Evolutionary conservation across 2,888 invertebrate genomes (phyloP).

Genomic region (Lamellibrachia columna): DNA sequence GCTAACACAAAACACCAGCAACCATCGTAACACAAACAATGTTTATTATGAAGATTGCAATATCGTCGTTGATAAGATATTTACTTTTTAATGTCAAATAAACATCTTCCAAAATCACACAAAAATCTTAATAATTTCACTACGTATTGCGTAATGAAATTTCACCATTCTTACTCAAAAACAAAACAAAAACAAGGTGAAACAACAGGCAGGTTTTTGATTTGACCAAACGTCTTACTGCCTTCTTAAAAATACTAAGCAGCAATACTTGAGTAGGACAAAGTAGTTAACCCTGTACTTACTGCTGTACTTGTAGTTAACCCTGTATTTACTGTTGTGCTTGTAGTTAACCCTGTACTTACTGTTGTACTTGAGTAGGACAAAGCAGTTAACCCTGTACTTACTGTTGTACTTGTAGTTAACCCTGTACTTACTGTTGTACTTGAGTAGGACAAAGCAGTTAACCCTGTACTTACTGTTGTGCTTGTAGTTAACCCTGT

Average conservation of each 20-base stretch:
- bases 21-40: neutral
- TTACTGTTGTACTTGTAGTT: constrained; percentile 88
- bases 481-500: no score
- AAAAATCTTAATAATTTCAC: neutral
- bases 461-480: neutral
- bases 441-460: neutral
- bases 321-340: no score
- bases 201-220: neutral
- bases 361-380: no score
- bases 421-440: neutral
- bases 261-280: neutral
- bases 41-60: no score
- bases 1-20: neutral
- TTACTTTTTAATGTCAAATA: no score
- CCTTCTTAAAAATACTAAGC: neutral
- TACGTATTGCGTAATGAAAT: neutral
- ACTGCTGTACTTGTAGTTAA: constrained; percentile 63
- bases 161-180: neutral
- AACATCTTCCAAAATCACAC: neutral
- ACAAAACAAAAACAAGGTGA: neutral
- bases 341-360: no score
- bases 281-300: constrained; percentile 49
- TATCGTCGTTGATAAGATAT: no score
- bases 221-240: neutral
- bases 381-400: no score